Evolutionary conservation across 2,113 vertebrate genomes (phyloP), one percentile per base, ranked within the genome.

Genomic region (Symphodus melops): DNA sequence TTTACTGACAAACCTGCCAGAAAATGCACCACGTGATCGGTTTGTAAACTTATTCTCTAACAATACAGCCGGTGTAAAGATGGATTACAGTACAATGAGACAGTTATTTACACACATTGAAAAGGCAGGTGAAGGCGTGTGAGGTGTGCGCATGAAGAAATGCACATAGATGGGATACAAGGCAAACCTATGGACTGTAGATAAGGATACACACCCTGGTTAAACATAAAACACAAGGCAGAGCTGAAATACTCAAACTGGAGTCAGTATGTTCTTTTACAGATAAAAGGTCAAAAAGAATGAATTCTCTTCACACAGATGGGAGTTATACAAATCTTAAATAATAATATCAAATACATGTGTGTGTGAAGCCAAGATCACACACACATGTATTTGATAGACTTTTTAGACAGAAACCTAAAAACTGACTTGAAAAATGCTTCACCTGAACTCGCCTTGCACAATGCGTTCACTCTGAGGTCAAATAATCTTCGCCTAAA

Each of bases 151-250:
- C 53, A 28, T 60, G 52, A 61, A 63, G 44, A 69, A 12, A 3
- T 54, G 63, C 42, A 51, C 20, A 74, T 60, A 60, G 48, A 71
- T 16, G 48, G 41, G 44, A 16, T 13, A 13, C 14, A 57, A 54
- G 54, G 51, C 8, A 57, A 68, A 74, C 51, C 68, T 77, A 20
- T 75, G 71, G 73, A 82, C 81, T 67, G 62, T 20, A 72, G 81
- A 84, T 82, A 71, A 75, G 21, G 53, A 86, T 80, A 84, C 75
- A 76, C 87, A 65, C 84, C 84, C 55, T 85, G 52, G 41, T 5
- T 75, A 84, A 90, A 89, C 70, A 86, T 42, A 9, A 72, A 46
- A 65, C 25, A 51, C 75, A 55, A 52, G 19, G 59, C 54, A n/a
- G 14, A 0, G 49, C 48, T 53, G 48, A 20, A 23, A 64, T 7